Conservation (phyloP, 1,140 invertebrate genomes). For the Solenopsis fugax region DNA sequence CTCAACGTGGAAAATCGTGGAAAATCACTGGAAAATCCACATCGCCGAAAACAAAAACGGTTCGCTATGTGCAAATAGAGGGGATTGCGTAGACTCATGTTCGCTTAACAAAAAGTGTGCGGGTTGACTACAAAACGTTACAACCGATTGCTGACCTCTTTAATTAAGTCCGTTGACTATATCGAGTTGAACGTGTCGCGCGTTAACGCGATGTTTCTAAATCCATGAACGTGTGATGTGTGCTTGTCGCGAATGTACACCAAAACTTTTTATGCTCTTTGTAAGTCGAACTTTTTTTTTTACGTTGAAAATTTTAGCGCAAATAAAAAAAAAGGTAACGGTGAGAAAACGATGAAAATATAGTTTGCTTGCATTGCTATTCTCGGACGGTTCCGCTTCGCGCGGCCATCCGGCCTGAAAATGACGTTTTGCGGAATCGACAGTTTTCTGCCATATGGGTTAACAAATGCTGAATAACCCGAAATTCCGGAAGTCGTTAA, state of each 20-base stretch:
- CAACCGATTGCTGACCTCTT: constrained; percentile 54
- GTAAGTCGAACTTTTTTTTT: not conserved
- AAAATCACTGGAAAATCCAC: constrained; percentile 66
- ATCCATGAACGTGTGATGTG: not conserved
- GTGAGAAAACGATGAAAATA: not conserved
- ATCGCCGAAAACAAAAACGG: constrained; percentile 60
- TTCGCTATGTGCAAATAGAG: constrained; percentile 59
- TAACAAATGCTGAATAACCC: constrained; percentile 51
- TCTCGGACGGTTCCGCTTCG: constrained; percentile 30
- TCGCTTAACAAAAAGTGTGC: constrained; percentile 57
- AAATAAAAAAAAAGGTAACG: not conserved
- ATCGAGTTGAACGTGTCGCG: not conserved
- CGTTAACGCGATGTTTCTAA: not conserved
- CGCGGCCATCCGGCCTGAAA: constrained; percentile 31
- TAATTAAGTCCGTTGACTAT: constrained; percentile 46
- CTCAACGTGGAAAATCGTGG: constrained; percentile 63
- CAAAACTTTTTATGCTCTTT: not conserved
- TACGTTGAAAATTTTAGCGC: not conserved
- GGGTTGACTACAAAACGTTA: constrained; percentile 62
- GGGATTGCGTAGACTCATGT: constrained; percentile 61
- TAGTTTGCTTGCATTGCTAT: constrained; percentile 23
- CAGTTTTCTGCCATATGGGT: constrained; percentile 43
- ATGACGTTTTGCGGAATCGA: constrained; percentile 58
- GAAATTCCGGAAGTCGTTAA: constrained; percentile 47
- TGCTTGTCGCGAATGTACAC: not conserved